Evolutionary conservation across 2,888 invertebrate genomes (phyloP), one percentile per base, ranked within the genome.

Genomic region (Orthosia gothica): DNA sequence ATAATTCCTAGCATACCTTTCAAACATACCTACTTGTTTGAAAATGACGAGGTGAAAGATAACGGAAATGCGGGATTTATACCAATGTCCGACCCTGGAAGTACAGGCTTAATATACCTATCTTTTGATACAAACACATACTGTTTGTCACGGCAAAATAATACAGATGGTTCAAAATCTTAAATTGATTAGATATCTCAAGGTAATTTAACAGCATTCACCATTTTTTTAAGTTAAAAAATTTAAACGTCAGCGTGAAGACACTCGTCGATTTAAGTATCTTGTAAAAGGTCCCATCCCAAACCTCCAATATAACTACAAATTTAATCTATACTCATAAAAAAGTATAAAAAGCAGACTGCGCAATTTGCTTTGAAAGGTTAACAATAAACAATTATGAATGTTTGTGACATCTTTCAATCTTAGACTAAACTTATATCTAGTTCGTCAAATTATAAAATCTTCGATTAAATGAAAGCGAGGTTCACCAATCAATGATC

Each of bases 261-360:
- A 49, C 12, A 40, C 47, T 58, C 26, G 18, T 47, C 18, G 5
- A n/a, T 47, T 45, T 54, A 68, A 45, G 20, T 50, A 66, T 26
- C 18, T 66, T 74, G 20, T 1, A 58, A 47, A 20, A 58, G 26
- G 50, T 40, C 32, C 58, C 18, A 45, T 55, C 11, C 23, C 45
- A 62, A 73, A 74, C 50, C 26, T 63, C 26, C 16, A n/a, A 40
- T 50, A 32, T 16, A 13, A 15, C n/a, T 66, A 65, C 57, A 58
- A 32, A 50, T 26, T 32, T 47, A 15, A 50, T 52, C 3, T n/a
- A 1, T 49, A 49, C 16, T 52, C 61, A 26, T 69, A 32, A 45
- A 55, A 74, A 69, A 69, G 40, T 75, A 61, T 23, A 68, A 75
- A n/a, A 68, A 55, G 54, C 54, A 49, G 68, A 62, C 5, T 20